Evolutionary conservation across 2,888 invertebrate genomes (phyloP), one percentile per base, ranked within the genome.

Genomic region (Pedicia rivosa): DNA sequence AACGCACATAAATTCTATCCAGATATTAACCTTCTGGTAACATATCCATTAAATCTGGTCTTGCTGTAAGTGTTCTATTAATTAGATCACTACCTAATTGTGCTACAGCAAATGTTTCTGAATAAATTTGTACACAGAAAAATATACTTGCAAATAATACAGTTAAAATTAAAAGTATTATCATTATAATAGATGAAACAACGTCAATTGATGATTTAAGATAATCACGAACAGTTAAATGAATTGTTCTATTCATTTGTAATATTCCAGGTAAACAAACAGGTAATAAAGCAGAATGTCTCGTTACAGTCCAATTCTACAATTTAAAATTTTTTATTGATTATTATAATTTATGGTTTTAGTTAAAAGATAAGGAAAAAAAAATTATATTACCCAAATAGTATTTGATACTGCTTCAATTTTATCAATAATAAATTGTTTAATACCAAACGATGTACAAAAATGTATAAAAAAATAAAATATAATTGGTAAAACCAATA

Each of bases 61-160:
- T 84, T 52, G 87, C 79, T 6, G 88, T 80, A 33, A 88, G 74
- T 0, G 90, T 88, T 49, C 80, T 78, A 62, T 92, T 91, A 19
- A 91, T 69, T 6, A 92, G 68, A 56, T 86, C 88, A 41, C 87
- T 83, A 26, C 83, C 81, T 41, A 92, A 68, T 55, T 88, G 82
- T 10, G 92, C 78, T 38, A 95, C 71, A 52, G 91, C 87, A 57
- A 92, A 82, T 2, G 87, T 87, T 65, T 95, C 95, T 1, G 84
- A 81, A 58, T 95, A 94, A 50, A 92, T 80, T 83, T 92, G 62
- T 3, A 66, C 55, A 40, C 56, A 60, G 36, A 57, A 57, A 57
- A 94, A 88, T 43, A 91, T 69, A 20, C 81, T 75, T 31, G 83
- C 74, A 47, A 84, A 75, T 35, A 78, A 69, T 13, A 81, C 70